These are phyloP conservation scores for Encarsia formosa DNA, from an alignment of 2,888 invertebrate species.

Conservation along the genomic window DNA sequence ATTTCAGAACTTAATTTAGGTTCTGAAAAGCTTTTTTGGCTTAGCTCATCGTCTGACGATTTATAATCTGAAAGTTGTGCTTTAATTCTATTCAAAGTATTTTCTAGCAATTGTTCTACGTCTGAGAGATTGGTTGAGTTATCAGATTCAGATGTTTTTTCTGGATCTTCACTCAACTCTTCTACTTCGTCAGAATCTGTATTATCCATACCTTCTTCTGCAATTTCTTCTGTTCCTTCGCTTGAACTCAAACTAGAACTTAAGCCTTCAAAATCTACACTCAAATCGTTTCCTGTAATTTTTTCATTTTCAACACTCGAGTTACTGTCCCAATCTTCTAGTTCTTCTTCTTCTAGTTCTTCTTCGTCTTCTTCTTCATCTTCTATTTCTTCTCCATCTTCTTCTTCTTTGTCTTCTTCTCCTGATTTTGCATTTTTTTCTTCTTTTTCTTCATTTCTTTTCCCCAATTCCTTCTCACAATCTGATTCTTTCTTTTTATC, in stretches of 20 bases:
- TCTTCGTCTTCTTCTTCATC: constrained; percentile 27
- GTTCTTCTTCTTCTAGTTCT: constrained; percentile 42
- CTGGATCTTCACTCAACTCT: constrained; percentile 16
- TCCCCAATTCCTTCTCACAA: constrained; percentile 9
- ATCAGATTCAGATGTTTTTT: constrained; percentile 18
- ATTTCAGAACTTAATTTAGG: background rate
- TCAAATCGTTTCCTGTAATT: background rate
- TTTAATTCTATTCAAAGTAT: constrained; percentile 45
- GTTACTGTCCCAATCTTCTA: background rate
- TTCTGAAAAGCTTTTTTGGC: constrained; percentile 19
- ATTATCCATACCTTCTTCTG: constrained; percentile 28
- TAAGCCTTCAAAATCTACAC: too few species aligned
- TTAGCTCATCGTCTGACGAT: constrained; percentile 30
- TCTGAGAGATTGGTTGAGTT: constrained; percentile 30
- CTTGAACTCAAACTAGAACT: background rate
- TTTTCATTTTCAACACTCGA: background rate
- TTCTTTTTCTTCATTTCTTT: constrained; percentile 31
- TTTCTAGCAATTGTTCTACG: constrained; percentile 43
- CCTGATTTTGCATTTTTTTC: constrained; percentile 49
- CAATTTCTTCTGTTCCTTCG: constrained; percentile 12
- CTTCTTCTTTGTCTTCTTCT: constrained; percentile 26
- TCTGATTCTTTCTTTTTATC: constrained; percentile 26
- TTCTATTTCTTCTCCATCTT: constrained; percentile 27
- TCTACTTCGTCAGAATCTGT: constrained; percentile 18
- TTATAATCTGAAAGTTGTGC: constrained; percentile 46